These are phyloP conservation scores for Eira barbara DNA, from an alignment of 2,113 vertebrate genomes.

Conservation along the genomic window DNA sequence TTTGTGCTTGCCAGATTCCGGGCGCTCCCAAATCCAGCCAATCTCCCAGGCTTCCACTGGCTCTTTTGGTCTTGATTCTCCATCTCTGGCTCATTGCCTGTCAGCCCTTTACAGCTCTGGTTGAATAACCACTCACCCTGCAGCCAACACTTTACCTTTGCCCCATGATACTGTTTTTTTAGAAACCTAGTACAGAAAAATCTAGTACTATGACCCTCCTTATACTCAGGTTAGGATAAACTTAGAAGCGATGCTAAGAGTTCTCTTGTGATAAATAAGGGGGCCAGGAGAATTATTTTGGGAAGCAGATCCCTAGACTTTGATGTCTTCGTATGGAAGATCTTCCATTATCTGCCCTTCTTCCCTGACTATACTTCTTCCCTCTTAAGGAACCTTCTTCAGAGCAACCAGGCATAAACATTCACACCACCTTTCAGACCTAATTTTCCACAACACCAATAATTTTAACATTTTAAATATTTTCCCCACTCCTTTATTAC, in stretches of 20 bases:
- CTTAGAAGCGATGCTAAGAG: not conserved
- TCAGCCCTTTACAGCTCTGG: not conserved
- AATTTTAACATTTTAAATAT: not conserved
- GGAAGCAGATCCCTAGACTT: not conserved
- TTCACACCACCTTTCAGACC: not conserved
- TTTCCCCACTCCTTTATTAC: not conserved
- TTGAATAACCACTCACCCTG: not conserved
- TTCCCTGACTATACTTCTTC: not conserved
- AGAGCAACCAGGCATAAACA: not conserved
- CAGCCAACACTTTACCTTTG: not conserved
- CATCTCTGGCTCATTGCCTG: not conserved
- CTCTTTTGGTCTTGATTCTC: not conserved
- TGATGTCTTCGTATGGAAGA: not conserved
- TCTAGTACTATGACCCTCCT: not conserved
- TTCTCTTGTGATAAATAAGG: not conserved
- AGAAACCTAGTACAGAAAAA: not conserved
- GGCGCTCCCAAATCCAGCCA: conserved; percentile 18
- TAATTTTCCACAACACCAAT: not conserved
- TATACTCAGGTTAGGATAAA: not conserved
- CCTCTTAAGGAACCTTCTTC: not conserved
- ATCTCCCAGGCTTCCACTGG: not conserved
- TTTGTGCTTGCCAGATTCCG: not conserved
- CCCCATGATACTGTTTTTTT: not conserved
- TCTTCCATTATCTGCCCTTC: not conserved
- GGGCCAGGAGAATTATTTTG: not conserved